Evolutionary conservation across 1,140 invertebrate species (phyloP), one percentile per base, ranked within the genome.

Genomic region (Aporrectodea caliginosa): DNA sequence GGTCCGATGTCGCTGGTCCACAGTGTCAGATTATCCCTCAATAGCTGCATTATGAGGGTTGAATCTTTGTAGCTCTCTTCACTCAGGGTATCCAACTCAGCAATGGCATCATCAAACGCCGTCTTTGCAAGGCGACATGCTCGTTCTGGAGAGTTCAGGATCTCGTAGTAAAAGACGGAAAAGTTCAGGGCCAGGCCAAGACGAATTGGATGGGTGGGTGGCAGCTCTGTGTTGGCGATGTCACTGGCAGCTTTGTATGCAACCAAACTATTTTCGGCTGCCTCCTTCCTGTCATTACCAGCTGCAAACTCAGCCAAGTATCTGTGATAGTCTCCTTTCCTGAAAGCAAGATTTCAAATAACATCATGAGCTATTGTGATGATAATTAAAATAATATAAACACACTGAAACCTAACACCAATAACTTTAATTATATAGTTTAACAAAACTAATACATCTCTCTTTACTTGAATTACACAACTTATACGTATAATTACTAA

Each of bases 241-340:
- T 98, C 95, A 89, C 97, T 98, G 87, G 97, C 98, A 89, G 98
- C 94, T 89, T 98, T 94, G 92, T 99, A 99, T 85, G 97, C 97
- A 90, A 97, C 96, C 92, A 98, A 94, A 35, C 70, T 77, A 68
- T 75, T 70, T n/a, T 98, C 92, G 96, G 87, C 91, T 95, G 98
- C 76, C 92, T 92, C 92, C 96, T 95, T 92, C 90, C 94, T 95
- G 92, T 95, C 94, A 88, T 93, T 94, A 89, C 97, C 95, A 87
- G 95, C 95, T 85, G 94, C 95, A 87, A 99, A 97, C 92, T 99
- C 97, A 87, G 97, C 97, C 87, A 99, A 92, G 92, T 99, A 99
- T 92, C 97, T 86, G 91, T 97, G 98, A 91, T 99, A 99, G 91
- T 99, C 97, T 88, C 97, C 97, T 91, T 98, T 97, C 96, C 98